Evolutionary conservation across 2,888 invertebrate species (phyloP).

Genomic region (Vesta saturnalis): DNA sequence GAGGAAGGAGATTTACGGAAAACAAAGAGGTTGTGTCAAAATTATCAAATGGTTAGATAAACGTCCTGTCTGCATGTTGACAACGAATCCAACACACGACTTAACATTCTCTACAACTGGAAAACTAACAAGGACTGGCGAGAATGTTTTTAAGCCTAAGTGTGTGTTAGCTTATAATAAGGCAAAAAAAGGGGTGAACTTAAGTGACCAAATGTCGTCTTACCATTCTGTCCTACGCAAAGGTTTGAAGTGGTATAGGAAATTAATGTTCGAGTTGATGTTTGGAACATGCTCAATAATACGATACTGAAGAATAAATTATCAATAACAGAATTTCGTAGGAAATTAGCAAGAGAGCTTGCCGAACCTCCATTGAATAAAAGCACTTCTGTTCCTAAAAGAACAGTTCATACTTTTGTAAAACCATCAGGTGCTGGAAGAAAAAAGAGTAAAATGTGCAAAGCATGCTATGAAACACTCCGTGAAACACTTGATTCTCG

Average conservation of each 20-base stretch:
- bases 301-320: constrained; percentile 17
- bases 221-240: constrained; percentile 31
- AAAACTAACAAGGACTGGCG: constrained; percentile 29
- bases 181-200: constrained; percentile 26
- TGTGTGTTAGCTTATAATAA: constrained; percentile 29
- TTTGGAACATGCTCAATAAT: constrained; percentile 26
- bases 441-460: constrained; percentile 31
- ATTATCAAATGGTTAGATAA: constrained; percentile 52
- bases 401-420: constrained; percentile 25
- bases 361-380: background rate
- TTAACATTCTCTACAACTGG: constrained; percentile 37
- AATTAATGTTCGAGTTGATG: constrained; percentile 32
- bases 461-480: constrained; percentile 26
- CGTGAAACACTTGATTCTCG: constrained; percentile 13
- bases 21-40: constrained; percentile 42
- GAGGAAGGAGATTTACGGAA: constrained; percentile 28
- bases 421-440: constrained; percentile 27
- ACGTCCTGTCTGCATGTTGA: constrained; percentile 49
- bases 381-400: background rate
- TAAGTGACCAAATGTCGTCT: constrained; percentile 34
- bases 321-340: constrained; percentile 28
- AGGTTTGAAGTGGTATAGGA: constrained; percentile 39
- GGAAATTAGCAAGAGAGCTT: constrained; percentile 12
- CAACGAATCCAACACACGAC: constrained; percentile 44
- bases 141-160: too few species aligned